Evolutionary conservation across 2,888 invertebrate species (phyloP).

Genomic region (Drosophila siamana): DNA sequence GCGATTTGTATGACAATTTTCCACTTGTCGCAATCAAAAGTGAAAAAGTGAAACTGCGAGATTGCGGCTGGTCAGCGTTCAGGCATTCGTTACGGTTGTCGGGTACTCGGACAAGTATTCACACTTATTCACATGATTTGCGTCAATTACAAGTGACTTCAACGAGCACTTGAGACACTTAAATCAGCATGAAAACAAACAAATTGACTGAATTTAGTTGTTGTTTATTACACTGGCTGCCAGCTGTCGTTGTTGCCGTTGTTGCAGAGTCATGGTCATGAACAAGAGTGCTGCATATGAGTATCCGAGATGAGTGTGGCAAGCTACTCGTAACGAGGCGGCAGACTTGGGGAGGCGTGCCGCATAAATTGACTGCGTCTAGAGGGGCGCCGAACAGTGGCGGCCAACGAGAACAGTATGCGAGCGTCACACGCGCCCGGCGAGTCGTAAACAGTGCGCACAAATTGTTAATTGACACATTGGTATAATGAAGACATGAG

Average conservation of each 20-base stretch:
- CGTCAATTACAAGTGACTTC: slow-evolving; percentile 55
- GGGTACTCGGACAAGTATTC: slow-evolving; percentile 16
- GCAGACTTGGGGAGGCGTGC: slow-evolving; percentile 8
- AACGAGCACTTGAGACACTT: slow-evolving; percentile 67
- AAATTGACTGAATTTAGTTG: slow-evolving; percentile 49
- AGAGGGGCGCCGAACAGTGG: slow-evolving; percentile 4
- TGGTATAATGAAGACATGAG: slow-evolving; percentile 48
- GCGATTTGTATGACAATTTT: slow-evolving; percentile 17
- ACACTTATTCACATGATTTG: slow-evolving; percentile 51
- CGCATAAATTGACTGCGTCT: slow-evolving; percentile 42
- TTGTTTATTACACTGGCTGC: slow-evolving; percentile 17
- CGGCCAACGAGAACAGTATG: neutral
- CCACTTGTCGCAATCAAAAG: slow-evolving; percentile 32
- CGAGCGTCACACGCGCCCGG: neutral
- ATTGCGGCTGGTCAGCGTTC: neutral
- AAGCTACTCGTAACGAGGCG: slow-evolving; percentile 23
- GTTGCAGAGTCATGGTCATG: slow-evolving; percentile 23
- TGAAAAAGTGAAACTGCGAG: neutral
- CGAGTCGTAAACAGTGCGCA: slow-evolving; percentile 64
- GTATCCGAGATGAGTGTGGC: slow-evolving; percentile 3
- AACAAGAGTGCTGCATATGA: slow-evolving; percentile 2
- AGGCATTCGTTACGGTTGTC: neutral
- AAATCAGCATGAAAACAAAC: slow-evolving; percentile 53
- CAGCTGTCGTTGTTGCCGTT: too few species aligned
- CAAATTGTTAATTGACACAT: slow-evolving; percentile 77